Percentiles rank a stretch among this genome's conserved stretches.
Evolutionary conservation across 2,888 invertebrate genomes (phyloP).

Genomic region (Xestobium rufovillosum): DNA sequence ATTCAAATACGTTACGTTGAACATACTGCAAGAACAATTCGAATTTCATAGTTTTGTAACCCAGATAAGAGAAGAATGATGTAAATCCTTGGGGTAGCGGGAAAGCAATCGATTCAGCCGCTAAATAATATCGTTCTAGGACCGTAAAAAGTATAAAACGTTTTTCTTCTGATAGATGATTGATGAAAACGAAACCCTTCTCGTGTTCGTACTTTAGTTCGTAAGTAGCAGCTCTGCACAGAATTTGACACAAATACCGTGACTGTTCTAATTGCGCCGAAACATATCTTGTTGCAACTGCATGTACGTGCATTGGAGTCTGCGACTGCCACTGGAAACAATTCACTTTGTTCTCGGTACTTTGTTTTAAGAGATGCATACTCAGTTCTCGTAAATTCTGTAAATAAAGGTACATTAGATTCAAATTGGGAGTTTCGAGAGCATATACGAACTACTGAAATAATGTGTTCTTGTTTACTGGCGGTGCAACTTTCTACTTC

Average conservation of each 20-base stretch:
- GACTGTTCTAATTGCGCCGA: slow-evolving; percentile 75
- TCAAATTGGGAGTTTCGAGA: not conserved
- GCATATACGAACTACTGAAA: slow-evolving; percentile 62
- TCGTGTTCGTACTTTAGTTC: slow-evolving; percentile 62
- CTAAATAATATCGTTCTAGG: slow-evolving; percentile 73
- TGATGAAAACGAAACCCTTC: slow-evolving; percentile 71
- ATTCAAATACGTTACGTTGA: slow-evolving; percentile 72
- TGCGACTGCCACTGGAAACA: slow-evolving; percentile 47
- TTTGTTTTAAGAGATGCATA: slow-evolving; percentile 70
- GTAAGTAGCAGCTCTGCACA: slow-evolving; percentile 62
- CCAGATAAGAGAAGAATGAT: slow-evolving; percentile 82
- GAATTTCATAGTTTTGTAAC: slow-evolving; percentile 69
- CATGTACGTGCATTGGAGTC: slow-evolving; percentile 67
- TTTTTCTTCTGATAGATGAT: slow-evolving; percentile 63
- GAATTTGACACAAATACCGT: slow-evolving; percentile 66
- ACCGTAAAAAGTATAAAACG: slow-evolving; percentile 67
- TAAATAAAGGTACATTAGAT: no score
- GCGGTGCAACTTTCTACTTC: slow-evolving; percentile 82
- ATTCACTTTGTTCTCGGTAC: slow-evolving; percentile 44
- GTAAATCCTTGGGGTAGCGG: slow-evolving; percentile 81
- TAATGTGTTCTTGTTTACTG: slow-evolving; percentile 80
- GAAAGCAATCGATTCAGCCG: slow-evolving; percentile 72
- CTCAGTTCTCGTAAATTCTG: slow-evolving; percentile 80
- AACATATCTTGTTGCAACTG: slow-evolving; percentile 73
- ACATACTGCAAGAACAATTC: slow-evolving; percentile 78